These are phyloP conservation scores for Pomatorhinus ruficollis DNA, from an alignment of 2,113 vertebrate genomes.

Conservation along the genomic window DNA sequence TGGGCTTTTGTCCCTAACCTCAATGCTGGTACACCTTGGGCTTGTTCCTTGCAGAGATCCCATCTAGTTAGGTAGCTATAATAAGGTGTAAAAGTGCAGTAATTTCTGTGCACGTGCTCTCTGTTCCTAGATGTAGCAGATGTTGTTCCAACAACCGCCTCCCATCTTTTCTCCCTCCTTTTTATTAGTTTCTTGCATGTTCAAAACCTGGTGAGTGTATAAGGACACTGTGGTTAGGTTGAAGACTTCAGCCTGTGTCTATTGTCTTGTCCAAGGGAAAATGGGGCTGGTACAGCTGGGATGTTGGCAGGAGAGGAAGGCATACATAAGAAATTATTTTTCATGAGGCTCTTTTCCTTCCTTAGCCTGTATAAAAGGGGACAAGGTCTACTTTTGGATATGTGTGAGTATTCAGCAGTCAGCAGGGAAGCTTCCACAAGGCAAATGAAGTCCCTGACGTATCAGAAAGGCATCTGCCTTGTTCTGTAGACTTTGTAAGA, in stretches of 20 bases:
- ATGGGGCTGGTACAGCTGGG: neutral
- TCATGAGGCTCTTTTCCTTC: neutral
- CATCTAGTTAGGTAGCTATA: neutral
- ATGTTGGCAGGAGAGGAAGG: neutral
- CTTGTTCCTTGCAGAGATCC: neutral
- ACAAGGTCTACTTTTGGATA: neutral
- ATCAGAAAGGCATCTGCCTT: slow-evolving; percentile 10
- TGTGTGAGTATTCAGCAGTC: neutral
- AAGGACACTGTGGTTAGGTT: neutral
- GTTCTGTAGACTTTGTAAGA: neutral
- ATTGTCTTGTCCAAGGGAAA: neutral
- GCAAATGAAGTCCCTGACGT: neutral
- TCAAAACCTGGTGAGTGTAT: neutral
- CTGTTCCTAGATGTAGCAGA: too few relatives aligned
- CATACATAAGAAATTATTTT: neutral
- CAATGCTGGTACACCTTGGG: rapidly evolving
- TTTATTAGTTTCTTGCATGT: neutral
- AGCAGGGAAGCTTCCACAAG: neutral
- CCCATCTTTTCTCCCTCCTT: too few relatives aligned
- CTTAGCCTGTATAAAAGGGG: neutral
- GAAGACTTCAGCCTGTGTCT: neutral
- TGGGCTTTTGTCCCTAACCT: neutral
- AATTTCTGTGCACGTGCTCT: neutral
- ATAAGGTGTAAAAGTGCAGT: neutral
- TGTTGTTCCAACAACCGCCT: too few relatives aligned